Conservation (phyloP, 1,140 invertebrate species). For the Acyrthosiphon pisum region DNA sequence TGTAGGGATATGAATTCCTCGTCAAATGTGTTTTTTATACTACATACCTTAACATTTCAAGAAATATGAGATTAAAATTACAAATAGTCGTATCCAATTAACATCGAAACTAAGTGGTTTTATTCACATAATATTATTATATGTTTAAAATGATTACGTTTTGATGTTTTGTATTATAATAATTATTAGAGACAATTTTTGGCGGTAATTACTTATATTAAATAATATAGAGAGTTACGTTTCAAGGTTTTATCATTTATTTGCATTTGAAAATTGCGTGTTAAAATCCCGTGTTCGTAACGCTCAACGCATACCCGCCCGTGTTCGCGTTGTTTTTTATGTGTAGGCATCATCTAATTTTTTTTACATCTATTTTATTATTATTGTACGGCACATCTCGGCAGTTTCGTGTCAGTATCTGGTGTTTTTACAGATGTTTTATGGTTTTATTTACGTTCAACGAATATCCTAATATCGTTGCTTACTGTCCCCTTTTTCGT, state of each 20-base stretch:
- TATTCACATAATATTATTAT: background rate
- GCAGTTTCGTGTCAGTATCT: constrained; percentile 26
- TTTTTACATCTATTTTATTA: constrained; percentile 46
- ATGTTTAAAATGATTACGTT: background rate
- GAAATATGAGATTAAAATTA: background rate
- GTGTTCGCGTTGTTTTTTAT: background rate
- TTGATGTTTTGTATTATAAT: background rate
- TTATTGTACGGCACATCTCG: constrained; percentile 13
- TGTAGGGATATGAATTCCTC: background rate
- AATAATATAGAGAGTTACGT: background rate
- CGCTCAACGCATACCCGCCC: background rate
- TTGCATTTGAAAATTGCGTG: constrained; percentile 19
- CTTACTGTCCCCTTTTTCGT: background rate
- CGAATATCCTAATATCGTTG: constrained; percentile 26
- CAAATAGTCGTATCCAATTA: background rate
- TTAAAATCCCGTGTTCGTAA: background rate
- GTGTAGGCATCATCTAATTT: constrained; percentile 1
- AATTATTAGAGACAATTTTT: background rate
- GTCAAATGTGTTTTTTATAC: background rate
- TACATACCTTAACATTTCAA: background rate
- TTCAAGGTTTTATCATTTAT: background rate
- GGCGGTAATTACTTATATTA: background rate
- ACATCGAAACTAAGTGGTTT: background rate
- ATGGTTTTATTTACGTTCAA: constrained; percentile 49
- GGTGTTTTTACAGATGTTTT: constrained; percentile 52